These are phyloP conservation scores for Crotalus tigris DNA, from an alignment of 2,113 vertebrate genomes.

Conservation along the genomic window DNA sequence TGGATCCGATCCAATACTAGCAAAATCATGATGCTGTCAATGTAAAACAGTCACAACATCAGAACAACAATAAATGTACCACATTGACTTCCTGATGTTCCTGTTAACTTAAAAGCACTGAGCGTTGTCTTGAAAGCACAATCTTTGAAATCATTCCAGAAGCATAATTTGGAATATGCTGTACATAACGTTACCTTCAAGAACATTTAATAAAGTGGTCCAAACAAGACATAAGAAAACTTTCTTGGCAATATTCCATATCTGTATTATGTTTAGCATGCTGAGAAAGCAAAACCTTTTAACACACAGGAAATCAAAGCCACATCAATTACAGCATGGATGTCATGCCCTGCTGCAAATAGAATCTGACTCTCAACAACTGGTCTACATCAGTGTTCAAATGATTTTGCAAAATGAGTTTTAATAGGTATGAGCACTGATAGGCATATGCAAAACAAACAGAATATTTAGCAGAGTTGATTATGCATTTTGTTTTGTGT, in stretches of 20 bases:
- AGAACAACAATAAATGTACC: neutral
- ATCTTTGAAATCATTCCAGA: neutral
- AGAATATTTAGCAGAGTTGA: neutral
- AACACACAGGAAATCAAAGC: conserved; percentile 19
- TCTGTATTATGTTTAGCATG: conserved; percentile 8
- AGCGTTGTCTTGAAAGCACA: neutral
- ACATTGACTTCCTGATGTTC: neutral
- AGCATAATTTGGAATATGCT: neutral
- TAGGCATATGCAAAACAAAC: neutral
- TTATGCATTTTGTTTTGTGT: neutral
- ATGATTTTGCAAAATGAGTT: neutral
- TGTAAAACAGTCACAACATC: neutral
- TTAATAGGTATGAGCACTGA: neutral
- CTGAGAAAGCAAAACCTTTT: conserved; percentile 21
- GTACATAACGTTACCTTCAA: neutral
- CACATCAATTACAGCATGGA: neutral
- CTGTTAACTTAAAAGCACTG: neutral
- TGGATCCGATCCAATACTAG: neutral
- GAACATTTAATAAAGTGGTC: neutral
- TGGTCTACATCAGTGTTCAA: conserved; percentile 1
- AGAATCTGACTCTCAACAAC: conserved; percentile 1
- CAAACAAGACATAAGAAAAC: neutral
- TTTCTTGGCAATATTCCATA: conserved; percentile 13
- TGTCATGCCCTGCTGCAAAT: conserved; percentile 1
- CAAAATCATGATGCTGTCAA: neutral